Evolutionary conservation across 1,140 invertebrate species (phyloP).

Genomic region (Drosophila simulans): DNA sequence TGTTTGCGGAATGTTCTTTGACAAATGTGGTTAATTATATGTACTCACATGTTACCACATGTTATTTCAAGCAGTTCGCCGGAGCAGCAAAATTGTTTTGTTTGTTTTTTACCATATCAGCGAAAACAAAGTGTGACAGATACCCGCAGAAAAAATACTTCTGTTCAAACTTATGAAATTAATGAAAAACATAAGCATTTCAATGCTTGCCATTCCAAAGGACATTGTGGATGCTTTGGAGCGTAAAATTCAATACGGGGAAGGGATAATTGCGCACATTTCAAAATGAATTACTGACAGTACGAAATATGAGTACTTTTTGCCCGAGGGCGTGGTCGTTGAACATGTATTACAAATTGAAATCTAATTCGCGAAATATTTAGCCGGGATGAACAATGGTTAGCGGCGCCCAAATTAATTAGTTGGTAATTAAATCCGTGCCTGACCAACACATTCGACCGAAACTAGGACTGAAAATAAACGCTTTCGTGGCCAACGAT

Average conservation of each 20-base stretch:
- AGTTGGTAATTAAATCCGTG: constrained; percentile 54
- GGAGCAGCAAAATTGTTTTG: too few relatives aligned
- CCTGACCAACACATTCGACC: constrained; percentile 1
- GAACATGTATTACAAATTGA: constrained; percentile 41
- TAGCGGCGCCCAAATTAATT: constrained; percentile 44
- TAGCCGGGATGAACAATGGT: constrained; percentile 1
- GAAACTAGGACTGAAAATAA: background rate
- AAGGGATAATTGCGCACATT: constrained; percentile 29
- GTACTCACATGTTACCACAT: constrained; percentile 63
- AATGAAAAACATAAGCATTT: constrained; percentile 27
- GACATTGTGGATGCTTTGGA: constrained; percentile 23
- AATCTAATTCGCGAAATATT: constrained; percentile 47
- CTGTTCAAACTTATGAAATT: constrained; percentile 11
- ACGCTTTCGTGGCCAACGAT: background rate
- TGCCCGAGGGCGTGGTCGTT: constrained; percentile 18
- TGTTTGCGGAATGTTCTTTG: constrained; percentile 46
- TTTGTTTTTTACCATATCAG: too few relatives aligned
- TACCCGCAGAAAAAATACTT: background rate
- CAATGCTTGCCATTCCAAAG: constrained; percentile 20
- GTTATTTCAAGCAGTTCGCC: too few relatives aligned
- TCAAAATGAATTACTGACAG: constrained; percentile 26
- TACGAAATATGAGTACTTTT: background rate
- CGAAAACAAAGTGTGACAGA: constrained; percentile 30
- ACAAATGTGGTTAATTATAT: constrained; percentile 78
- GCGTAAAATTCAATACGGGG: constrained; percentile 25